Conservation (phyloP, 2,797 vertebrate species). For the Rhinella marina region DNA sequence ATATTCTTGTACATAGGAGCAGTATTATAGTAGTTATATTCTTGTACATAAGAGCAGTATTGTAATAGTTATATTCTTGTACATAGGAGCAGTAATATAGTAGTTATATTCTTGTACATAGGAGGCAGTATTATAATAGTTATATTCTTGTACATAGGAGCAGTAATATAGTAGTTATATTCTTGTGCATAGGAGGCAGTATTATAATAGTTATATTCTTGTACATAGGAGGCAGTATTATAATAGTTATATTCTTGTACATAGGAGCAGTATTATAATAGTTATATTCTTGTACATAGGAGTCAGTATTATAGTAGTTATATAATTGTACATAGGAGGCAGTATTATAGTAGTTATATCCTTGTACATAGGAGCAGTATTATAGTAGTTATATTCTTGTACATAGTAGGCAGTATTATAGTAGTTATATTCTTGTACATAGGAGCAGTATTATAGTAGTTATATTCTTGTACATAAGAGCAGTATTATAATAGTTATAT, state of each 20-base stretch:
- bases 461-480: slow-evolving; percentile 15
- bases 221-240: background rate
- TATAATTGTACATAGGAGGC: background rate
- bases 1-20: background rate
- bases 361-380: background rate
- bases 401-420: slow-evolving; percentile 2
- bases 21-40: slow-evolving; percentile 1
- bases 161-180: no score
- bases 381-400: slow-evolving; percentile 14
- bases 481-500: slow-evolving; percentile 13
- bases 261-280: slow-evolving; percentile 6
- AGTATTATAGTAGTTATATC: slow-evolving; percentile 13
- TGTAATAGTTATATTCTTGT: background rate
- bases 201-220: slow-evolving; percentile 8
- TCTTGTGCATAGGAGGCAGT: background rate
- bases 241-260: background rate
- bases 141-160: background rate
- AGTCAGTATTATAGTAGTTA: slow-evolving; percentile 14
- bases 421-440: slow-evolving; percentile 13
- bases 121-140: background rate
- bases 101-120: slow-evolving; percentile 1
- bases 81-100: background rate
- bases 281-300: slow-evolving; percentile 9
- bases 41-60: background rate
- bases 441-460: slow-evolving; percentile 23